Evolutionary conservation across 2,113 vertebrate genomes (phyloP).

Genomic region (Lycaon pictus): DNA sequence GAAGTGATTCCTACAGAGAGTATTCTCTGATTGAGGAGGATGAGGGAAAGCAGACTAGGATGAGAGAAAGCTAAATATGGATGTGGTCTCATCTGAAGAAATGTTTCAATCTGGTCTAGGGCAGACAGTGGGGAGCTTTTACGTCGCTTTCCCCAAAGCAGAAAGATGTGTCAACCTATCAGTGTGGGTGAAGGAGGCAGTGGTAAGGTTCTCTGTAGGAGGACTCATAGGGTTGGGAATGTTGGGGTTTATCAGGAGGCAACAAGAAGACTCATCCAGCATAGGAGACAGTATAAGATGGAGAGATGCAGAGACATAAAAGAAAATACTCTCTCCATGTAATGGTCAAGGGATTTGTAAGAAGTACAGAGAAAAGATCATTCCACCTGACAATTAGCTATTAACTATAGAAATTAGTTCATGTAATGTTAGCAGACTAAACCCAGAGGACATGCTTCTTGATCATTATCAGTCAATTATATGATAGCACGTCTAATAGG

Average conservation of each 20-base stretch:
- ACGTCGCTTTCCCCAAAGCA: not conserved
- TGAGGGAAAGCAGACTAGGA: not conserved
- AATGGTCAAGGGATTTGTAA: not conserved
- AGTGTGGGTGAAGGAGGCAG: no score
- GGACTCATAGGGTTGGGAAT: not conserved
- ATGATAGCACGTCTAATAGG: slow-evolving; percentile 8
- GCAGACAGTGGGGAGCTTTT: not conserved
- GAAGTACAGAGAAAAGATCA: not conserved
- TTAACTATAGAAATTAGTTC: slow-evolving; percentile 70
- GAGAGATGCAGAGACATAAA: not conserved
- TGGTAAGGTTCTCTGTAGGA: not conserved
- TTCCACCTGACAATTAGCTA: slow-evolving; percentile 43
- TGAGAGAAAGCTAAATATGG: not conserved
- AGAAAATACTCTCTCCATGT: not conserved
- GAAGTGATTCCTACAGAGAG: not conserved
- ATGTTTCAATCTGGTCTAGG: not conserved
- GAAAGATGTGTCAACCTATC: not conserved
- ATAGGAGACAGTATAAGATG: no score
- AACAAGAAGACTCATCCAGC: not conserved
- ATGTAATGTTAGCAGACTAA: slow-evolving; percentile 46
- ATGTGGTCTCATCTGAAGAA: not conserved
- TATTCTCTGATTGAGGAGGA: not conserved
- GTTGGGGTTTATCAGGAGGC: not conserved
- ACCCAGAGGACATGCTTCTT: slow-evolving; percentile 27
- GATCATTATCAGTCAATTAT: slow-evolving; percentile 61